Evolutionary conservation across 2,888 invertebrate species (phyloP), one percentile per base, ranked within the genome.

Genomic region (Mimumesa dahlbomi): DNA sequence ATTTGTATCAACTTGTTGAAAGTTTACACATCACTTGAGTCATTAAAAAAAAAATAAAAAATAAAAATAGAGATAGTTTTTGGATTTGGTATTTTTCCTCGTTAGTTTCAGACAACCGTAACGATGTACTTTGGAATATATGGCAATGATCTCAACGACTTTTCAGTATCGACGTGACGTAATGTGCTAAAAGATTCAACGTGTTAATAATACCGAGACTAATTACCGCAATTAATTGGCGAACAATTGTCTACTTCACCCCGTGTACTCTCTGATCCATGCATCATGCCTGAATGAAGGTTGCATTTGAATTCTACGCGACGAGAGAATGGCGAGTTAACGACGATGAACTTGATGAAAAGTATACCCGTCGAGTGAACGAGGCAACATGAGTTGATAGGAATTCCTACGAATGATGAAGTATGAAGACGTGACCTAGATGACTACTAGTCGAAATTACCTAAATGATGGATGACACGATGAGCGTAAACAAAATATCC

Each of bases 221-320:
- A n/a, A n/a, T 36, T 36, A n/a, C 1, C n/a, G 5, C 1, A n/a
- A 36, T 11, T 36, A 0, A 13, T 36, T n/a, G 16, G 40, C 14
- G 43, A 45, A 54, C 52, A 42, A 34, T 57, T 11, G 57, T 36
- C 66, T 68, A 68, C 29, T n/a, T 40, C 14, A 38, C 56, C 61
- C 70, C 43, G 22, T 48, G 50, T 34, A 64, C 34, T 40, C 66
- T 61, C 42, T 22, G 61, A 49, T 22, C 53, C 78, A 76, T 77
- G 78, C 73, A 73, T 34, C 76, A 77, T 77, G 78, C 76, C 58
- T 45, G 14, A 57, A 56, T 49, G 34, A 58, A 59, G 31, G 21
- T 40, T 40, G 53, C 65, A 63, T 49, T 59, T 48, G 56, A 66
- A 43, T 18, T 77, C 70, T 77, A 74, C 66, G 78, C 65, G 53